Evolutionary conservation across 2,113 vertebrate species (phyloP).

Genomic region (Apistogramma diplotaenia): DNA sequence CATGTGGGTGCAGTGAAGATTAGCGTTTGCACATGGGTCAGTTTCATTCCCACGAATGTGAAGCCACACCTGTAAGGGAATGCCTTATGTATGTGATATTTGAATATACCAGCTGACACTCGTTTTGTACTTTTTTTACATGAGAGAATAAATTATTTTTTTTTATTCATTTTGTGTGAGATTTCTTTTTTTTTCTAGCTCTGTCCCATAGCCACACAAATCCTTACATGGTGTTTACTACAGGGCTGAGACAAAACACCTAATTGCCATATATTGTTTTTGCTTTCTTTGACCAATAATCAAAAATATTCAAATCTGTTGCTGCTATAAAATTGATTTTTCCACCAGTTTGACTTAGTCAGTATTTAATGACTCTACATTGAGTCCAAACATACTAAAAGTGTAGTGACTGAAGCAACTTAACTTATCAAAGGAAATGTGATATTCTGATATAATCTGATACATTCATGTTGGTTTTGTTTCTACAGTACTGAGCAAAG

Average conservation of each 20-base stretch:
- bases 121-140: conserved; percentile 34
- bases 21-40: background rate
- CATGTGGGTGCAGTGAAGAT: background rate
- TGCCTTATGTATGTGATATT: conserved; percentile 53
- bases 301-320: background rate
- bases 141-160: conserved; percentile 62
- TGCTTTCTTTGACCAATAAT: background rate
- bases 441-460: too few species aligned
- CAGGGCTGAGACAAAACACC: background rate
- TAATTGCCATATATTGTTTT: too few species aligned
- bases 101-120: conserved; percentile 31
- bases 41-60: conserved; percentile 24
- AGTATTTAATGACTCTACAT: background rate
- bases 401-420: background rate
- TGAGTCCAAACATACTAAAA: background rate
- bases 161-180: background rate
- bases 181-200: background rate
- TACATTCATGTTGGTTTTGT: too few species aligned
- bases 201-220: background rate
- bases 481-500: too few species aligned
- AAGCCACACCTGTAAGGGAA: background rate
- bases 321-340: background rate
- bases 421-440: too few species aligned
- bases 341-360: background rate
- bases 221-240: background rate